phyloP scores from a whole-genome alignment of 2,113 vertebrate species.

The Prochilodus magdalenae region DNA sequence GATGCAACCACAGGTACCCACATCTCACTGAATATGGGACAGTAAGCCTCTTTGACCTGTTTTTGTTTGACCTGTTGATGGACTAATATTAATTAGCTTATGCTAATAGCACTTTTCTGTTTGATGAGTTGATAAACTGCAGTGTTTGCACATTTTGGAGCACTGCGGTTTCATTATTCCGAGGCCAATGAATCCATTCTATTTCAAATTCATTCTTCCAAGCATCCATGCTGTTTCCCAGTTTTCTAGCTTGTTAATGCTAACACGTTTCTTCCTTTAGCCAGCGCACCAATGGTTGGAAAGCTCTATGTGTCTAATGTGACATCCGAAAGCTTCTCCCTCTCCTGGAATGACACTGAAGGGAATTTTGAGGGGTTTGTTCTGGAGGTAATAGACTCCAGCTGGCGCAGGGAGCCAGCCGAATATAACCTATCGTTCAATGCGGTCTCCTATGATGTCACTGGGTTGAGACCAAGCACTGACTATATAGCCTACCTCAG shows the following conservation, averaged over 20 bases:
- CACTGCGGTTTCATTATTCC: background rate
- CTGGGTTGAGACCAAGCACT: slow-evolving; percentile 88
- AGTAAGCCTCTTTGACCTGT: slow-evolving; percentile 14
- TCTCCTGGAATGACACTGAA: slow-evolving; percentile 85
- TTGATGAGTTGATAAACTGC: background rate
- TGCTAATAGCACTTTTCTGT: too few species aligned
- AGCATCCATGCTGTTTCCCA: background rate
- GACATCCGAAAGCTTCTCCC: slow-evolving; percentile 89
- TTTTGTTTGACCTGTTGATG: background rate
- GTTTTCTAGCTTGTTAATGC: slow-evolving; percentile 9
- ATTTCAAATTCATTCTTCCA: too few species aligned
- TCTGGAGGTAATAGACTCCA: slow-evolving; percentile 96
- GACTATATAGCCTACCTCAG: slow-evolving; percentile 94
- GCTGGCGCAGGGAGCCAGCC: slow-evolving; percentile 86
- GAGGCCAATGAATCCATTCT: too few species aligned
- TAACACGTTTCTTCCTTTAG: slow-evolving; percentile 83
- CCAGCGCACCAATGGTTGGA: slow-evolving; percentile 81
- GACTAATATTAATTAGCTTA: too few species aligned
- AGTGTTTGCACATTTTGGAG: background rate
- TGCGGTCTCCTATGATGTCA: slow-evolving; percentile 80
- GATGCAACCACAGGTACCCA: slow-evolving; percentile 82
- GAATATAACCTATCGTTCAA: slow-evolving; percentile 85
- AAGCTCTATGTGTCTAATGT: slow-evolving; percentile 84
- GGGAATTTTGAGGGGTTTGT: slow-evolving; percentile 86
- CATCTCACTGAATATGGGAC: slow-evolving; percentile 38